Evolutionary conservation across 2,888 invertebrate genomes (phyloP).

Genomic region (Exocentrus adspersus): DNA sequence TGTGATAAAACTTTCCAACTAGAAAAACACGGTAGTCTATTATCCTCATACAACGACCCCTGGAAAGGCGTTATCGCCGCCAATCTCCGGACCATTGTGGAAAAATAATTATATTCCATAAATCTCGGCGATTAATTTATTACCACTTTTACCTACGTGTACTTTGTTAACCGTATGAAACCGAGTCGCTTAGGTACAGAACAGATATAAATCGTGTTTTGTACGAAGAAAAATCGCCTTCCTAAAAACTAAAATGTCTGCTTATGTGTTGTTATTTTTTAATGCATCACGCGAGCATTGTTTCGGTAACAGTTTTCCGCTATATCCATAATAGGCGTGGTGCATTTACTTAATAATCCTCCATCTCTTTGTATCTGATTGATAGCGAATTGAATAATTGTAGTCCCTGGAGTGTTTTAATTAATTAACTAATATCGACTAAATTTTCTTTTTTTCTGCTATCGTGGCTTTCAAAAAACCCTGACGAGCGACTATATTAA

Average conservation of each 20-base stretch:
- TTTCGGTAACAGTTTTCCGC: constrained; percentile 12
- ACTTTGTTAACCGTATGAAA: constrained; percentile 19
- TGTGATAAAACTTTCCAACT: not conserved
- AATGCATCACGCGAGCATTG: constrained; percentile 20
- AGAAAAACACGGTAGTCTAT: not conserved
- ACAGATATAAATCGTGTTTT: constrained; percentile 26
- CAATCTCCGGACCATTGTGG: constrained; percentile 20
- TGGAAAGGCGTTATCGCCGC: constrained; percentile 1
- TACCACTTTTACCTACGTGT: constrained; percentile 38
- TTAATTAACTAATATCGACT: constrained; percentile 12
- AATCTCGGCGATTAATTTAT: constrained; percentile 43
- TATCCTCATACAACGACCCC: not conserved
- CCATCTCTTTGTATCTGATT: not conserved
- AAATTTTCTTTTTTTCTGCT: not conserved
- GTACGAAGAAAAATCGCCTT: no score
- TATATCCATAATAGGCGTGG: constrained; percentile 18
- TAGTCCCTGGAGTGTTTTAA: constrained; percentile 7
- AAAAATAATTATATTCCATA: constrained; percentile 43
- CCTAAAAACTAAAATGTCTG: no score
- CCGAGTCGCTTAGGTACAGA: constrained; percentile 29
- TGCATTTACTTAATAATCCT: constrained; percentile 18
- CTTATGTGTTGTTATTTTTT: not conserved
- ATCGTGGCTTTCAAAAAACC: no score
- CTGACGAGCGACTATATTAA: no score
- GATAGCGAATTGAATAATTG: constrained; percentile 10